These are phyloP conservation scores for Leptinotarsa tumamoca DNA, from an alignment of 2,888 invertebrate species.

Conservation along the genomic window DNA sequence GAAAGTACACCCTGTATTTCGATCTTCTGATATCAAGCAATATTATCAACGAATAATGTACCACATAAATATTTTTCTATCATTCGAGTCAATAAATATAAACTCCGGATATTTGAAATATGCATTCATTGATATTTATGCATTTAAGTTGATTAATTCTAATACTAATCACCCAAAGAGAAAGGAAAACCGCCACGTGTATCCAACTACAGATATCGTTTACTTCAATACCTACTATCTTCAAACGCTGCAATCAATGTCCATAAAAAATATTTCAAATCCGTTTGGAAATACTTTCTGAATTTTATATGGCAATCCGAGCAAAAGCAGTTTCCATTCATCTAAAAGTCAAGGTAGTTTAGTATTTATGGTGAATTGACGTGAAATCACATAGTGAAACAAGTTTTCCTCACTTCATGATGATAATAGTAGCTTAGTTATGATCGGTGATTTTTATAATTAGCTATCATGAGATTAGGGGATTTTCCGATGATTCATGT, in stretches of 20 bases:
- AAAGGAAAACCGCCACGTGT: conserved; percentile 11
- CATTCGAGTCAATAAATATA: background rate
- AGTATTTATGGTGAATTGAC: conserved; percentile 9
- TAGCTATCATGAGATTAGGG: background rate
- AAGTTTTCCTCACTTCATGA: background rate
- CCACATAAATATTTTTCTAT: background rate
- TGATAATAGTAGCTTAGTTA: conserved; percentile 1
- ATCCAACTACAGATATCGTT: conserved; percentile 4
- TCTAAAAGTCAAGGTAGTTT: conserved; percentile 13
- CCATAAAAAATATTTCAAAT: conserved; percentile 9
- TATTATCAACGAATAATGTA: background rate
- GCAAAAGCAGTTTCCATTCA: conserved; percentile 15
- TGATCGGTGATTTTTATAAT: background rate
- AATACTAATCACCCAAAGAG: background rate
- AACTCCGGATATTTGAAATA: background rate
- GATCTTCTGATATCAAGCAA: background rate
- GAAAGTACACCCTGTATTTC: no score
- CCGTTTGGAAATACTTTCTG: conserved; percentile 13
- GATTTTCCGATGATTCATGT: conserved; percentile 3
- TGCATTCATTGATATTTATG: background rate
- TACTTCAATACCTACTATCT: background rate
- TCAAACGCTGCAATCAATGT: conserved; percentile 6
- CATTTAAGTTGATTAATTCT: background rate
- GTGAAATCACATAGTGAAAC: conserved; percentile 16
- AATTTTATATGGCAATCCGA: conserved; percentile 10